These are phyloP conservation scores for Abrostola tripartita DNA, from an alignment of 2,888 invertebrate species.

Conservation along the genomic window DNA sequence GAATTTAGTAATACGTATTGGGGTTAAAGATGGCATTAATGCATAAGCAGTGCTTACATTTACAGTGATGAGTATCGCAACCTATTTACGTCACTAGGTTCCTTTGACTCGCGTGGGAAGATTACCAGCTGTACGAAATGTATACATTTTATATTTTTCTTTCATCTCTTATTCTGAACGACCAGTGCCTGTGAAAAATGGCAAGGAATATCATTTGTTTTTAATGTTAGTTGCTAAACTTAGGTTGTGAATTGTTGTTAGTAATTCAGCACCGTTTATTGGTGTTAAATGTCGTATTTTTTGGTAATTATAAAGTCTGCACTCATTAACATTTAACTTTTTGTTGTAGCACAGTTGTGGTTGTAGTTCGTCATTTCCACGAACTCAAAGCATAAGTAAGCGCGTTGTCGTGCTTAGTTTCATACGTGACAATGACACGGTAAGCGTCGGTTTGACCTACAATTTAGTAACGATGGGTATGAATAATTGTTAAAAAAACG, in stretches of 20 bases:
- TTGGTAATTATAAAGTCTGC: too few relatives aligned
- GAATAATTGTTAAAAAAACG: constrained; percentile 20
- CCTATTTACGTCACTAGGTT: constrained; percentile 23
- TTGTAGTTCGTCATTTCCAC: too few relatives aligned
- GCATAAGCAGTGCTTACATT: constrained; percentile 7
- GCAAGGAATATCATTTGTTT: too few relatives aligned
- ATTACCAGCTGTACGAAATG: constrained; percentile 24
- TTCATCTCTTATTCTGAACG: constrained; percentile 9
- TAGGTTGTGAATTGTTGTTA: too few relatives aligned
- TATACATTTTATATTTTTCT: constrained; percentile 30
- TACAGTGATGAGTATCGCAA: constrained; percentile 30
- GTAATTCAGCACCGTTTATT: too few relatives aligned
- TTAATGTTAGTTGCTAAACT: too few relatives aligned
- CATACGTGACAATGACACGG: constrained; percentile 4
- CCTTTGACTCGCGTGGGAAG: constrained; percentile 24
- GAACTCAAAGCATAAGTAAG: too few relatives aligned
- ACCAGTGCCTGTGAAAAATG: too few relatives aligned
- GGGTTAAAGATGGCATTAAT: constrained; percentile 35
- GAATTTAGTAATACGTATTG: constrained; percentile 32
- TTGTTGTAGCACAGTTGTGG: too few relatives aligned
- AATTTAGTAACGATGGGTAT: constrained; percentile 36
- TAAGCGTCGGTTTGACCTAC: constrained; percentile 36
- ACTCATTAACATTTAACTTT: too few relatives aligned
- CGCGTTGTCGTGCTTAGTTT: too few relatives aligned
- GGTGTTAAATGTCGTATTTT: too few relatives aligned